Evolutionary conservation across 2,888 invertebrate species (phyloP), one percentile per base, ranked within the genome.

Genomic region (Elysia crispata): DNA sequence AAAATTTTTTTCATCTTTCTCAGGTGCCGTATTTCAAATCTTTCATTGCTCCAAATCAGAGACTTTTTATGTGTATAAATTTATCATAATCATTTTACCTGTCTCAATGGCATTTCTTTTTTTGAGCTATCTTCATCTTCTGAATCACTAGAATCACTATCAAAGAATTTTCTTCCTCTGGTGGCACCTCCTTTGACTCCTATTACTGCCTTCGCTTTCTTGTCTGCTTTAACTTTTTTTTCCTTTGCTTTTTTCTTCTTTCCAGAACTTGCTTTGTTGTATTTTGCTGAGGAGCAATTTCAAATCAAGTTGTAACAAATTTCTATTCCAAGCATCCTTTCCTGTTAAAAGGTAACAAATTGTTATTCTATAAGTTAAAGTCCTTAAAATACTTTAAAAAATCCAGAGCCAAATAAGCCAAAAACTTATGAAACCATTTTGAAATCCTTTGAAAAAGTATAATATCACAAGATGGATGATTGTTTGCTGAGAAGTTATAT

Each of bases 211-310:
- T 50, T 81, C 77, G 23, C 60, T n/a, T 66, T 66, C 28, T 70
- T 67, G 80, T 69, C 72, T 1, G 49, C 77, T 49, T 62, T 30
- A 6, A 23, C 50, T 50, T 69, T 76, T 67, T 70, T 70, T 1
- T 62, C 67, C 73, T 86, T 86, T 73, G 85, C 85, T 75, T 86
- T 87, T 77, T 88, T 87, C 85, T 88, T 89, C 70, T 86, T 85
- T 62, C 82, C 84, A 0, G 87, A 88, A 54, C 85, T 89, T 41
- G 90, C 90, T 77, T 91, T 91, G 86, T 91, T 92, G 83, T 91
- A 92, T 79, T 91, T 91, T 13, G 89, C 91, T 92, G 82, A 0
- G 83, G 82, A 83, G 28, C 76, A n/a, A 64, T 23, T 30, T 31
- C 18, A 33, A 62, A 33, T 62, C 6, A 3, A 60, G 62, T 57